Evolutionary conservation across 2,797 vertebrate species (phyloP).

Genomic region (Spatula versicolor): DNA sequence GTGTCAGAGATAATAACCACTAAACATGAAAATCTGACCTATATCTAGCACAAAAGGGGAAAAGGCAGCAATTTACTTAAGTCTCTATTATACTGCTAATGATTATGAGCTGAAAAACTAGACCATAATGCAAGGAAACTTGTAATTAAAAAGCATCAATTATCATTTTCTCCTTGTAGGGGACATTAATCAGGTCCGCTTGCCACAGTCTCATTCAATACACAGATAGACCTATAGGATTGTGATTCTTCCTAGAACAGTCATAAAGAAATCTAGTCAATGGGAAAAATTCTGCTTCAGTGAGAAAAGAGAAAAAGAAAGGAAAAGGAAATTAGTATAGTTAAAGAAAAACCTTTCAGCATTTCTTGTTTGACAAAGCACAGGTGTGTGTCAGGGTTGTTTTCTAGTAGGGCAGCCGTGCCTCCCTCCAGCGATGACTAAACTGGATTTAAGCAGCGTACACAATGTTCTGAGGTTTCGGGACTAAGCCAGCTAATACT

Average conservation of each 20-base stretch:
- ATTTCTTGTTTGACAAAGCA: conserved; percentile 26
- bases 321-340: background rate
- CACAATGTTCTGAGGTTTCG: conserved; percentile 40
- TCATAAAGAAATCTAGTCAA: background rate
- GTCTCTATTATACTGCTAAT: conserved; percentile 32
- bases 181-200: conserved; percentile 17
- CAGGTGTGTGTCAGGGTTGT: conserved; percentile 5
- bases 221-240: background rate
- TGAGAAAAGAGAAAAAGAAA: background rate
- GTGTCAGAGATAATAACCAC: conserved; percentile 49
- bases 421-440: conserved; percentile 36
- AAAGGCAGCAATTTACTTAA: conserved; percentile 58
- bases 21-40: conserved; percentile 47
- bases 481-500: conserved; percentile 45
- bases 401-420: background rate
- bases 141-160: conserved; percentile 62
- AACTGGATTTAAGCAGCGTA: conserved; percentile 11
- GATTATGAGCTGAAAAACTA: conserved; percentile 43
- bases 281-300: conserved; percentile 1
- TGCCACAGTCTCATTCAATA: background rate
- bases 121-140: conserved; percentile 32
- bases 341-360: background rate
- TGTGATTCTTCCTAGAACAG: conserved; percentile 30
- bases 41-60: conserved; percentile 7
- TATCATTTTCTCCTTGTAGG: conserved; percentile 26